These are phyloP conservation scores for Amphipyra berbera DNA, from an alignment of 2,888 invertebrate genomes.

Conservation along the genomic window DNA sequence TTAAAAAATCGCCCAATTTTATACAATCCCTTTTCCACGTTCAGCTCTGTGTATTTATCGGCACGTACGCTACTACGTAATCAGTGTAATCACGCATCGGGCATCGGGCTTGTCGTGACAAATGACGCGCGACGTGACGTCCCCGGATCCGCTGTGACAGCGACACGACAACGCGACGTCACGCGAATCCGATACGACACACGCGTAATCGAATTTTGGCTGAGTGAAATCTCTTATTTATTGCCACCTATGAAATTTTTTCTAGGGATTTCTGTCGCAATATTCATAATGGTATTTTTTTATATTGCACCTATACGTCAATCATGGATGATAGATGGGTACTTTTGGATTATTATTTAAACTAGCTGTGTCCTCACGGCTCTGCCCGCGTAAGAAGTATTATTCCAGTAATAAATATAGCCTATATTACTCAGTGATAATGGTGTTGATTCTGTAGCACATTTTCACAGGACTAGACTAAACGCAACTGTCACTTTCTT, in stretches of 20 bases:
- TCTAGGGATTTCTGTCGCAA: slow-evolving; percentile 21
- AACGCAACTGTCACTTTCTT: too few species aligned
- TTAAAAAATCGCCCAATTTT: not conserved
- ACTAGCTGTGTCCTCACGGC: too few species aligned
- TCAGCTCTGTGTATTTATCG: slow-evolving; percentile 31
- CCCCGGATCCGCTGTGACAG: slow-evolving; percentile 57
- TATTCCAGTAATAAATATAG: too few species aligned
- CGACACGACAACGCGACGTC: slow-evolving; percentile 48
- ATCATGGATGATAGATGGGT: slow-evolving; percentile 23
- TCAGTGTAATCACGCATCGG: slow-evolving; percentile 35
- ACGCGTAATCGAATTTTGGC: slow-evolving; percentile 67
- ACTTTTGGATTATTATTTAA: too few species aligned
- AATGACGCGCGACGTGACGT: slow-evolving; percentile 61
- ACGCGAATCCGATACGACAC: slow-evolving; percentile 64
- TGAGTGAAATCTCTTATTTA: slow-evolving; percentile 62
- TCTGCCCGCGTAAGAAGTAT: too few species aligned
- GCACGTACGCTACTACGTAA: slow-evolving; percentile 28
- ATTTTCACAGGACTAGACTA: too few species aligned
- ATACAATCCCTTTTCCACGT: not conserved
- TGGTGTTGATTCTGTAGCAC: too few species aligned
- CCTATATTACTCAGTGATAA: too few species aligned
- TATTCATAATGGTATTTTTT: slow-evolving; percentile 26
- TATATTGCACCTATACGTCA: slow-evolving; percentile 9
- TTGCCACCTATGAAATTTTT: slow-evolving; percentile 32
- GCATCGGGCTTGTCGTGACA: slow-evolving; percentile 55